A percentile compares a stretch with the other conserved stretches of the same genome.
Conservation (phyloP, 1,140 invertebrate species). For the Conopomorpha cramerella region DNA sequence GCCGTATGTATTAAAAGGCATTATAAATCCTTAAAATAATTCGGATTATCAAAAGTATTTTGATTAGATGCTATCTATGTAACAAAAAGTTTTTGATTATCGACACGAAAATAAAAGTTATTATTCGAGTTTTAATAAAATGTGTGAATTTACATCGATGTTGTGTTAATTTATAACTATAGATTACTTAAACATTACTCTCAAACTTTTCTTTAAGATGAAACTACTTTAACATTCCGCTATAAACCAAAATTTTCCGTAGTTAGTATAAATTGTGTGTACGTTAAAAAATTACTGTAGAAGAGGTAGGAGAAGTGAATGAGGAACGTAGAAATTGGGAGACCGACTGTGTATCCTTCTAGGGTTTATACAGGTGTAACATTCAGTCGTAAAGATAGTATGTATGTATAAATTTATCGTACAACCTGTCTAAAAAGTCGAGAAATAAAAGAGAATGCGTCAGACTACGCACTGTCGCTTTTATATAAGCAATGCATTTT, state of each 20-base stretch:
- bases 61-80: too few relatives aligned
- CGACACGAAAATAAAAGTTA: neutral
- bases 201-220: neutral
- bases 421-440: neutral
- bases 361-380: too few relatives aligned
- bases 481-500: too few relatives aligned
- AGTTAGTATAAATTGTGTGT: neutral
- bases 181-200: neutral
- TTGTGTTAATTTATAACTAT: too few relatives aligned
- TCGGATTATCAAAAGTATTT: too few relatives aligned
- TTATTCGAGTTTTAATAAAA: neutral
- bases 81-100: neutral
- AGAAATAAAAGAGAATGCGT: too few relatives aligned
- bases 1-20: too few relatives aligned
- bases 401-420: neutral
- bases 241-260: slow-evolving; percentile 9
- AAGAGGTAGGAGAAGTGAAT: too few relatives aligned
- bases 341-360: neutral
- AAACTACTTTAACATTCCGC: slow-evolving; percentile 18
- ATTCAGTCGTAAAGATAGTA: neutral
- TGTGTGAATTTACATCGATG: too few relatives aligned
- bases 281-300: neutral
- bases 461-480: too few relatives aligned
- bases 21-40: too few relatives aligned
- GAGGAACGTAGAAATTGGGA: neutral